A percentile compares a stretch with the other conserved stretches of the same genome.
These are phyloP conservation scores for Megalops atlanticus DNA, from an alignment of 2,113 vertebrate species.

Conservation along the genomic window DNA sequence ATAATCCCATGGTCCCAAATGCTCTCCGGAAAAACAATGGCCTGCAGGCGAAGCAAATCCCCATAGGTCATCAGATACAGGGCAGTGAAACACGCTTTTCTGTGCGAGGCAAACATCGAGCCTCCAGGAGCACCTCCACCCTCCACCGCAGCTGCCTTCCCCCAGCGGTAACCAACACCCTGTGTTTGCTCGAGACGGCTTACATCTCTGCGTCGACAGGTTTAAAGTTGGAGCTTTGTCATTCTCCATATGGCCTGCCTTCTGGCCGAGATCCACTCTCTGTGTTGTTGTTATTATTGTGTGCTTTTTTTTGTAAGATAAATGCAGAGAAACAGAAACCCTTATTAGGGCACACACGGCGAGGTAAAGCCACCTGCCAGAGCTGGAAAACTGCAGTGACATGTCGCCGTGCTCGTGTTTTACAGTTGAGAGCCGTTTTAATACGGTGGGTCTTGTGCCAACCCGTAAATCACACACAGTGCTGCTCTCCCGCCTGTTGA, in stretches of 20 bases:
- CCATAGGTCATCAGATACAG: conserved; percentile 34
- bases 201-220: conserved; percentile 32
- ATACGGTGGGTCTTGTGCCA: conserved; percentile 45
- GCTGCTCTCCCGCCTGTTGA: conserved; percentile 35
- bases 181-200: conserved; percentile 23
- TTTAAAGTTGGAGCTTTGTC: conserved; percentile 21
- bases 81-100: conserved; percentile 38
- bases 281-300: neutral
- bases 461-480: conserved; percentile 48
- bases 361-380: neutral
- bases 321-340: conserved; percentile 16
- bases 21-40: conserved; percentile 21
- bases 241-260: conserved; percentile 39
- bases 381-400: conserved; percentile 36
- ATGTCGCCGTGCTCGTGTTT: conserved; percentile 28
- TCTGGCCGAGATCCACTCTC: conserved; percentile 29
- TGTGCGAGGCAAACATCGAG: conserved; percentile 42
- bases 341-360: conserved; percentile 10
- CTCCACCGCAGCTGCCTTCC: neutral
- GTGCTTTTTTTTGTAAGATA: neutral
- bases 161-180: neutral
- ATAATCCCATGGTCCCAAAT: conserved; percentile 11
- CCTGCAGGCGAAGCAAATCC: conserved; percentile 29
- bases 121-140: conserved; percentile 11
- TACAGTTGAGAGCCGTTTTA: conserved; percentile 34